Evolutionary conservation across 2,888 invertebrate species (phyloP).

Genomic region (Torymus auratus): DNA sequence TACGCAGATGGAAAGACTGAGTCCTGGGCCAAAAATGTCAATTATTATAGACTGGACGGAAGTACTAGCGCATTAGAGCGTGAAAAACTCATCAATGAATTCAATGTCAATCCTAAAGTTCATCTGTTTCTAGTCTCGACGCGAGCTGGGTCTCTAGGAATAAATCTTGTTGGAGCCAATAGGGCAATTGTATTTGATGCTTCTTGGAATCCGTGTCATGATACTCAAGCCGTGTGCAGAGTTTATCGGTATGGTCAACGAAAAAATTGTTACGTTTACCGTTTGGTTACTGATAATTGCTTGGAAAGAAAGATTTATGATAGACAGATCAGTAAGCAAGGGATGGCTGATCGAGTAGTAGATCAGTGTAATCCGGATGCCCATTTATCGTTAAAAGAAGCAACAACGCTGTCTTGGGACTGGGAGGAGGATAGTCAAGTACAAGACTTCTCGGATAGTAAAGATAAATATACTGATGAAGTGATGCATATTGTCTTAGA

Average conservation of each 20-base stretch:
- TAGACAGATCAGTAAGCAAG: constrained; percentile 98
- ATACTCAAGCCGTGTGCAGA: constrained; percentile 97
- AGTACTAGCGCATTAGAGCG: constrained; percentile 95
- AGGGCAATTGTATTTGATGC: constrained; percentile 98
- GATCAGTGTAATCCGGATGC: constrained; percentile 99
- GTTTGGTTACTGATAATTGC: constrained; percentile 97
- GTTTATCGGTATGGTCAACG: constrained; percentile 93
- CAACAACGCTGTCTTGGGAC: constrained; percentile 92
- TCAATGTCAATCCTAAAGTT: constrained; percentile 91
- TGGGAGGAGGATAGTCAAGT: constrained; percentile 90
- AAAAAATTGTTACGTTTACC: constrained; percentile 96
- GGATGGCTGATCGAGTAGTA: constrained; percentile 98
- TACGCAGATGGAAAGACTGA: constrained; percentile 81
- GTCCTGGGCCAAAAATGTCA: constrained; percentile 90
- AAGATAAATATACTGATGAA: constrained; percentile 87
- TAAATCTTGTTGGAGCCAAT: constrained; percentile 98
- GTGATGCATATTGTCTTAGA: constrained; percentile 85
- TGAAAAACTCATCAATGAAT: constrained; percentile 97
- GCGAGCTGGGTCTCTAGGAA: constrained; percentile 96
- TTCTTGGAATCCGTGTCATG: constrained; percentile 99
- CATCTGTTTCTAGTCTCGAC: constrained; percentile 97
- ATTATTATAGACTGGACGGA: constrained; percentile 96
- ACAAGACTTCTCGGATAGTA: constrained; percentile 84
- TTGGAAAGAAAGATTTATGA: constrained; percentile 99
- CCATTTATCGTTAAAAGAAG: constrained; percentile 91